Evolutionary conservation across 2,797 vertebrate species (phyloP).

Genomic region (Smutsia temminckii): DNA sequence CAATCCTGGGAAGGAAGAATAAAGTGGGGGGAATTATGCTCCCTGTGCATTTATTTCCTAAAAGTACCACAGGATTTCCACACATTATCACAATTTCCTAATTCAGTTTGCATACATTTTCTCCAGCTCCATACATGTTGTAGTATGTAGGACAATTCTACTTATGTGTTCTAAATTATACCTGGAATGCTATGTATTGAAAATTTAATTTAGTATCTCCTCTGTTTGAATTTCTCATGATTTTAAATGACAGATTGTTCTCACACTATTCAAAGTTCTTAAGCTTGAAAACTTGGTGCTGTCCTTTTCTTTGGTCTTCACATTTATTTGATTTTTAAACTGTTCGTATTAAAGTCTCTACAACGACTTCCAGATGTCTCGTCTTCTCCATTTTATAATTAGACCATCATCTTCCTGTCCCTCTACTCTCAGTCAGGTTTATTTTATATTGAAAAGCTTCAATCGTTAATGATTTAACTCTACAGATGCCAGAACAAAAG

Average conservation of each 20-base stretch:
- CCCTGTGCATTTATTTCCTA: neutral
- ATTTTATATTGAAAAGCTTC: neutral
- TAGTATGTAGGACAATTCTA: neutral
- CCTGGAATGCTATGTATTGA: neutral
- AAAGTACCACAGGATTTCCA: neutral
- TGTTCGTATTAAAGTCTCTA: neutral
- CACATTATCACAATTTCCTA: neutral
- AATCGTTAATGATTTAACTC: neutral
- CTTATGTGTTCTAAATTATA: neutral
- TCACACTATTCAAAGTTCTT: neutral
- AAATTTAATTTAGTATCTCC: neutral
- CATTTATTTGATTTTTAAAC: neutral
- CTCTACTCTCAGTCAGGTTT: neutral
- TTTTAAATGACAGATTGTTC: neutral
- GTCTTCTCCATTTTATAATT: neutral
- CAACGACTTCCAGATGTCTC: neutral
- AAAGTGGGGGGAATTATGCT: too few relatives aligned
- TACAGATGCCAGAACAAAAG: neutral
- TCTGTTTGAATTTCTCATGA: neutral
- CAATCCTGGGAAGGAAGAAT: too few relatives aligned
- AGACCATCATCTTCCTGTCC: neutral
- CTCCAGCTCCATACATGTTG: neutral
- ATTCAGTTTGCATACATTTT: neutral
- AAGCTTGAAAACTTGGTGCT: neutral
- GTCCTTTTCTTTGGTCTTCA: neutral